A percentile compares a stretch with the other conserved stretches of the same genome.
phyloP scores from a whole-genome alignment of 1,140 invertebrate genomes.

The Pararge aegeria region DNA sequence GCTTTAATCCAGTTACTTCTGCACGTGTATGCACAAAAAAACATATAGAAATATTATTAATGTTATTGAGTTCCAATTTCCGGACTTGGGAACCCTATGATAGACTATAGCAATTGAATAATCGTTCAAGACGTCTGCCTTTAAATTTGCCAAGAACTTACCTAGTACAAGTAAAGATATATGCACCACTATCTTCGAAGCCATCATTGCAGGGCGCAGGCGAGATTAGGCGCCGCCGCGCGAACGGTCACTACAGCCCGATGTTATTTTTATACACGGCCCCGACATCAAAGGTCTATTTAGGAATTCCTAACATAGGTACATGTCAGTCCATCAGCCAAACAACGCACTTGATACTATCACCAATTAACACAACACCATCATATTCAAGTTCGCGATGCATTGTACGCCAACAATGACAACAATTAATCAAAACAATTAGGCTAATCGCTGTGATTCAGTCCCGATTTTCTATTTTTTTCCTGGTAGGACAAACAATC shows the following conservation, averaged over 20 bases:
- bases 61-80: not conserved
- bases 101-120: conserved; percentile 21
- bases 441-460: conserved; percentile 52
- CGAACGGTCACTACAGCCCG: conserved; percentile 54
- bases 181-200: conserved; percentile 38
- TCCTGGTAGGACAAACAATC: conserved; percentile 26
- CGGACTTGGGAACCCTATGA: too few species aligned
- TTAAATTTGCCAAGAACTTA: conserved; percentile 36
- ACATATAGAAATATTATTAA: too few species aligned
- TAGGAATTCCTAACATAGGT: conserved; percentile 66
- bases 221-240: conserved; percentile 46
- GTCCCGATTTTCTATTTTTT: conserved; percentile 41
- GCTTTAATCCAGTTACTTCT: too few species aligned
- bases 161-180: conserved; percentile 49
- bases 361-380: conserved; percentile 17
- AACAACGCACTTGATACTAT: conserved; percentile 57
- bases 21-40: too few species aligned
- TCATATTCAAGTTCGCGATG: not conserved
- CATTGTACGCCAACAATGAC: conserved; percentile 21
- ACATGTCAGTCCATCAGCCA: conserved; percentile 54
- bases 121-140: conserved; percentile 12
- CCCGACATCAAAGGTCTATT: conserved; percentile 75
- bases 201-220: conserved; percentile 49
- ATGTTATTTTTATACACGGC: conserved; percentile 76
- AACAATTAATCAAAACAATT: conserved; percentile 40